Base-by-base conservation (phyloP, 2,797 vertebrate species). In the Phoeniculus purpureus region DNA sequence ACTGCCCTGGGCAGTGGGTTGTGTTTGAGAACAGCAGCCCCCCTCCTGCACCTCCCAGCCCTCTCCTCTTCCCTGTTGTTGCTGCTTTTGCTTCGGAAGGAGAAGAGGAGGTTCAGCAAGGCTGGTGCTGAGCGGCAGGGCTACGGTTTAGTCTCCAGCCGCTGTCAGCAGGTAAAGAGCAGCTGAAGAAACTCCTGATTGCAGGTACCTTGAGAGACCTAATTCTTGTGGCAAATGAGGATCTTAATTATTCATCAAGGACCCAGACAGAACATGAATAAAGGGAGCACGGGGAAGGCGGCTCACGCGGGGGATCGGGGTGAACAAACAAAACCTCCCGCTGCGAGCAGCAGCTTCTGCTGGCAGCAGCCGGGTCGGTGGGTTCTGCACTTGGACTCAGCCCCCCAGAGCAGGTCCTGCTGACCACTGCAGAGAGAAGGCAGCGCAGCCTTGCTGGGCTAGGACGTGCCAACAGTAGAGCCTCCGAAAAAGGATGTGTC, bases 221-320 rank as follows among this genome's bases (percentile, higher is more conserved):
- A 19, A 29, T n/a, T 81, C 86, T 29, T 26, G 4, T 6, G 29
- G 86, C 70, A 78, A 67, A 92, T 59, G 11, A 48, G 55, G 22
- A 8, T 6, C 45, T 94, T 31, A 85, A 93, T 94, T 88, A 92
- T 85, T 92, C 47, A 81, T 62, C 10, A 56, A 20, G 51, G 48
- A 29, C 7, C 31, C 6, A 54, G 80, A 16, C 80, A 62, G 89
- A 40, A 8, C 65, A 16, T 73, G 77, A 70, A 66, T 61, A 47
- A 73, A 29, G 40, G 23, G 80, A 55, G 17, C 1, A 1, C 1
- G 15, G 20, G 56, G 20, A 1, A 21, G 20, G 34, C 7, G 27
- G 47, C 6, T 73, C 67, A 8, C 18, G 0, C 4, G 4, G 4
- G 43, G 54, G 75, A 72, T 37, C 2, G 48, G 37, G 54, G 3